These are phyloP conservation scores for Gymnarchus niloticus DNA, from an alignment of 2,113 vertebrate species.

Conservation along the genomic window DNA sequence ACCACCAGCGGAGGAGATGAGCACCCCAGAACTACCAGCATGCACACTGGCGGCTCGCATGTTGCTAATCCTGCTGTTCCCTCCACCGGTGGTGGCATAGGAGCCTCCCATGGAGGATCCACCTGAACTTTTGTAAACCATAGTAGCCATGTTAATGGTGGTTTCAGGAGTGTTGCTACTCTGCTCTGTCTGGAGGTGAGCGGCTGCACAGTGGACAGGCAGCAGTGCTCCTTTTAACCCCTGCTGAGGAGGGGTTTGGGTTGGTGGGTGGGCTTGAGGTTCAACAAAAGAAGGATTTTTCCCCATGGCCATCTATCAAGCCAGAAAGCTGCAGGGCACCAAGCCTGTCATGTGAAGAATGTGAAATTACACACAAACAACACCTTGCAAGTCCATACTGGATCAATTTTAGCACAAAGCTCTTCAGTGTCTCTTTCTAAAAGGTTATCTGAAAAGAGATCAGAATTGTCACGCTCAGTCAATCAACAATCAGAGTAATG, in stretches of 20 bases:
- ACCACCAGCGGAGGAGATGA: constrained; percentile 36
- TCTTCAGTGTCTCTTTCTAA: not conserved
- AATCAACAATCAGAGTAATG: not conserved
- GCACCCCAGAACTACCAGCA: constrained; percentile 40
- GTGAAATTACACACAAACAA: not conserved
- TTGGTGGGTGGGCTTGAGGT: not conserved
- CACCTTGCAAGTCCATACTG: not conserved
- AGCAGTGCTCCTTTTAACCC: constrained; percentile 13
- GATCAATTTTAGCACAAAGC: not conserved
- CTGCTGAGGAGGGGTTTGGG: constrained; percentile 3
- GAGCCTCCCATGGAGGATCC: constrained; percentile 20
- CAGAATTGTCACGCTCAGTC: not conserved
- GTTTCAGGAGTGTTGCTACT: not conserved
- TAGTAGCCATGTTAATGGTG: constrained; percentile 26
- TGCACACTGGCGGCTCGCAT: constrained; percentile 40
- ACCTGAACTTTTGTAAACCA: constrained; percentile 5
- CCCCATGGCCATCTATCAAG: not conserved
- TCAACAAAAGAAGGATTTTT: not conserved
- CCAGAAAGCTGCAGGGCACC: not conserved
- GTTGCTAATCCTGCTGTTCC: not conserved
- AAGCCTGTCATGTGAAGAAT: constrained; percentile 5
- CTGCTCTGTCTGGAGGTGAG: constrained; percentile 1
- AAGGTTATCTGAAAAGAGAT: constrained; percentile 8
- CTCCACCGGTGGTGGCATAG: not conserved
- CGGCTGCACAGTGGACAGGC: constrained; percentile 4